phyloP scores from a whole-genome alignment of 1,140 invertebrate species.

The Lethocerus indicus region DNA sequence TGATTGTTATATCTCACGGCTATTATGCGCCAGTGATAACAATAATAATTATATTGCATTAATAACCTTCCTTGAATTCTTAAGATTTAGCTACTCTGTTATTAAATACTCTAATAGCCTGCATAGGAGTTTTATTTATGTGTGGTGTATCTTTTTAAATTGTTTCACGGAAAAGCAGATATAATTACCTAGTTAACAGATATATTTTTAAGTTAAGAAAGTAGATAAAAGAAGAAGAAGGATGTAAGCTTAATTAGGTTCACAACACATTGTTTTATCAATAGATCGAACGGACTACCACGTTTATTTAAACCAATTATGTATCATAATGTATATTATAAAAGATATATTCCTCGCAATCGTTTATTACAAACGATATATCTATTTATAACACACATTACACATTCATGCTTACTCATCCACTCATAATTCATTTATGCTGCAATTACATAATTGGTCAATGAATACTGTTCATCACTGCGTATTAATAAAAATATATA shows the following conservation, averaged over 20 bases:
- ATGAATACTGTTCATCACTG: no score
- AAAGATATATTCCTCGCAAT: no score
- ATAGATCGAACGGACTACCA: not conserved
- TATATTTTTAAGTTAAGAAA: slow-evolving; percentile 8
- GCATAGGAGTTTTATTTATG: slow-evolving; percentile 12
- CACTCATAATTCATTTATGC: no score
- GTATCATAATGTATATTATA: no score
- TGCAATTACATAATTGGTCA: no score
- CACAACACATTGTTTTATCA: not conserved
- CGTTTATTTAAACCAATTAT: no score
- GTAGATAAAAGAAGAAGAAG: slow-evolving; percentile 12
- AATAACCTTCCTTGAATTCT: slow-evolving; percentile 9
- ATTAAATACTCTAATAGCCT: slow-evolving; percentile 14
- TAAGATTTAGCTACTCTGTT: slow-evolving; percentile 11
- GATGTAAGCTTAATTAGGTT: slow-evolving; percentile 10
- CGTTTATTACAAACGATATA: no score
- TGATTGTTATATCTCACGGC: slow-evolving; percentile 11
- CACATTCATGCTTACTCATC: no score
- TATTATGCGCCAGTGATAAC: slow-evolving; percentile 10
- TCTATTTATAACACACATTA: no score
- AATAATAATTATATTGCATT: slow-evolving; percentile 13
- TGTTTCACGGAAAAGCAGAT: slow-evolving; percentile 12
- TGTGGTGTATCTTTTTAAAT: slow-evolving; percentile 7
- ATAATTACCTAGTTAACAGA: slow-evolving; percentile 12
- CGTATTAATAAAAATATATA: no score